Base-by-base conservation (phyloP, 2,113 vertebrate species). In the Propithecus coquereli region DNA sequence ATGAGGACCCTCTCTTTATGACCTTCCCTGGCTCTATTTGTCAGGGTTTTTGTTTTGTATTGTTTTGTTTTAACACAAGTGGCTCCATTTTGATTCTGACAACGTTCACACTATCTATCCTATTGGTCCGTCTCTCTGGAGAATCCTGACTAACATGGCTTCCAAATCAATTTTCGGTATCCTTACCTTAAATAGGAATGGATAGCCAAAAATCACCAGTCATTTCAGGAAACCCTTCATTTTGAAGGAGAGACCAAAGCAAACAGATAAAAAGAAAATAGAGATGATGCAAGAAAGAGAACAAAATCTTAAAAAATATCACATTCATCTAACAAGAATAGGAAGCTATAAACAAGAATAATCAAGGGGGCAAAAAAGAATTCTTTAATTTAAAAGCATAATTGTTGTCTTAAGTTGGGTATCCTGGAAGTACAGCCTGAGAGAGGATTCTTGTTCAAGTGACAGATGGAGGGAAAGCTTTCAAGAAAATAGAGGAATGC, bases 311-410 rank as follows among this genome's bases (percentile, higher is more conserved):
- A 61, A 9, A 87, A 70, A 93, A 66, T 27, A 57, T 18, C 65
- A 65, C 10, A 81, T 77, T 61, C 10, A 20, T 40, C 5, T 81
- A 47, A 71, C 11, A 68, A 80, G 74, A 94, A 68, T 13, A 92
- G 6, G 34, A 71, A 27, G 52, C 16, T 20, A 63, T 65, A 71
- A 91, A 74, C 20, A 90, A n/a, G 52, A 93, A 40, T 57, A 45
- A 88, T 14, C 4, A 25, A 37, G 13, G 0, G 0, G 0, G 45
- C 18, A 17, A 22, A 9, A 12, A 37, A 5, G 63, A 5, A 5
- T 27, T 11, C 76, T 87, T 77, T 17, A 79, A 74, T 77, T 90
- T 59, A 66, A 84, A 97, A 68, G 8, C 84, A 10, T n/a, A 47
- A 65, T n/a, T 71, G 17, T 37, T 93, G 12, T 68, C 18, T 85